phyloP scores from a whole-genome alignment of 1,140 invertebrate genomes.

The Cydia pomonella region DNA sequence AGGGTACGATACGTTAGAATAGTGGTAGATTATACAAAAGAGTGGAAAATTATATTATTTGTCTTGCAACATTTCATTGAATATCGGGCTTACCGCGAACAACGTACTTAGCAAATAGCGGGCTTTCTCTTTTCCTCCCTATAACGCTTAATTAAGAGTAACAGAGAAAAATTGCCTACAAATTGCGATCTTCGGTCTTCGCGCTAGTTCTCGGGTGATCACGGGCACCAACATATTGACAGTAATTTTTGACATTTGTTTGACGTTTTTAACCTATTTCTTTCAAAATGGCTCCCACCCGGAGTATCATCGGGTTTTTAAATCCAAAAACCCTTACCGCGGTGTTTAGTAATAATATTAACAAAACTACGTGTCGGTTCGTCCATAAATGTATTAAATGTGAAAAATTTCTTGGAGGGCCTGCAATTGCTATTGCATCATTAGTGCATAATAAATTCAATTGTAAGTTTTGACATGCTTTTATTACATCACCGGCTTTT shows the following conservation, averaged over 20 bases:
- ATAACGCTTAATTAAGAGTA: too few relatives aligned
- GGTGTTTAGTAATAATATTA: conserved; percentile 67
- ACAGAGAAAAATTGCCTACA: too few relatives aligned
- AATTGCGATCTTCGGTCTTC: too few relatives aligned
- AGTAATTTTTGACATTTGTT: conserved; percentile 15
- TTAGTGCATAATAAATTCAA: conserved; percentile 66
- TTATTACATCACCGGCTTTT: conserved; percentile 73
- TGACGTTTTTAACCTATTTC: conserved; percentile 39
- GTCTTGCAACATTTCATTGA: conserved; percentile 34
- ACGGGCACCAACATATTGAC: background rate
- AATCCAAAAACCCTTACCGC: conserved; percentile 72
- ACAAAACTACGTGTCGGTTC: conserved; percentile 67
- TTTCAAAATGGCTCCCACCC: conserved; percentile 75
- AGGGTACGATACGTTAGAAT: background rate
- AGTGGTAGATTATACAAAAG: background rate
- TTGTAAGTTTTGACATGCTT: conserved; percentile 76
- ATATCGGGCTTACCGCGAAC: too few relatives aligned
- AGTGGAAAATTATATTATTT: background rate
- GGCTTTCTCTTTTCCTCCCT: too few relatives aligned
- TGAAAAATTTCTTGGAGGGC: conserved; percentile 56
- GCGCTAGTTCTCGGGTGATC: too few relatives aligned
- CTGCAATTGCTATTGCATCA: conserved; percentile 44
- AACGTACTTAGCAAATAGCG: too few relatives aligned
- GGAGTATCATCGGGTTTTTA: conserved; percentile 78
- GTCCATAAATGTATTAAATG: conserved; percentile 72